These are phyloP conservation scores for Parauchenoglanis ngamensis DNA, from an alignment of 2,797 vertebrate species.

Conservation along the genomic window DNA sequence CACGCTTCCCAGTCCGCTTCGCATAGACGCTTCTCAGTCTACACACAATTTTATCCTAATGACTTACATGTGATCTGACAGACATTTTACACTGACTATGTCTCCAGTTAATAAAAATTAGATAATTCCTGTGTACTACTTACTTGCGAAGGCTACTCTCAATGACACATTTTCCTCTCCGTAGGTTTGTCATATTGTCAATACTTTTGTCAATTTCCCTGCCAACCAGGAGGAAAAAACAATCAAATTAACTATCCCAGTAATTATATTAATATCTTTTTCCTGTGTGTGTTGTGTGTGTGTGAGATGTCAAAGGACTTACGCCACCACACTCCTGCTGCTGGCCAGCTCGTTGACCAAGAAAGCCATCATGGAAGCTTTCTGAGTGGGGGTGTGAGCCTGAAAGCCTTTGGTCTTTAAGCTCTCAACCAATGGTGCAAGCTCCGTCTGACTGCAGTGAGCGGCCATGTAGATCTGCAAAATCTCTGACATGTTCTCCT, in stretches of 20 bases:
- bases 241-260: not conserved
- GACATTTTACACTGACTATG: not conserved
- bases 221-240: slow-evolving; percentile 57
- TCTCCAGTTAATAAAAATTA: not conserved
- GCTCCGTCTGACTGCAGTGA: slow-evolving; percentile 82
- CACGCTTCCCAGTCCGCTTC: slow-evolving; percentile 85
- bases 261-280: not conserved
- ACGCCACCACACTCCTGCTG: slow-evolving; percentile 93
- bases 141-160: slow-evolving; percentile 96
- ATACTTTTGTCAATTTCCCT: slow-evolving; percentile 98
- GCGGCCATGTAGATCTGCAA: slow-evolving; percentile 93
- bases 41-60: slow-evolving; percentile 9
- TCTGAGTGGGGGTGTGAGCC: slow-evolving; percentile 88
- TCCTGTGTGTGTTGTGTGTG: not conserved
- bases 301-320: slow-evolving; percentile 48
- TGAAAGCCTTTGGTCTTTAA: slow-evolving; percentile 93
- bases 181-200: slow-evolving; percentile 93
- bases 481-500: slow-evolving; percentile 93
- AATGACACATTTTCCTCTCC: slow-evolving; percentile 92
- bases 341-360: slow-evolving; percentile 93
- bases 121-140: slow-evolving; percentile 64
- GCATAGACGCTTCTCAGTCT: slow-evolving; percentile 89
- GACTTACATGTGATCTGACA: not conserved
- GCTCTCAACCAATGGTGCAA: slow-evolving; percentile 82
- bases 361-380: slow-evolving; percentile 87